A percentile compares a stretch with the other conserved stretches of the same genome.
Evolutionary conservation across 2,113 vertebrate genomes (phyloP).

Genomic region (Cephalopterus ornatus): DNA sequence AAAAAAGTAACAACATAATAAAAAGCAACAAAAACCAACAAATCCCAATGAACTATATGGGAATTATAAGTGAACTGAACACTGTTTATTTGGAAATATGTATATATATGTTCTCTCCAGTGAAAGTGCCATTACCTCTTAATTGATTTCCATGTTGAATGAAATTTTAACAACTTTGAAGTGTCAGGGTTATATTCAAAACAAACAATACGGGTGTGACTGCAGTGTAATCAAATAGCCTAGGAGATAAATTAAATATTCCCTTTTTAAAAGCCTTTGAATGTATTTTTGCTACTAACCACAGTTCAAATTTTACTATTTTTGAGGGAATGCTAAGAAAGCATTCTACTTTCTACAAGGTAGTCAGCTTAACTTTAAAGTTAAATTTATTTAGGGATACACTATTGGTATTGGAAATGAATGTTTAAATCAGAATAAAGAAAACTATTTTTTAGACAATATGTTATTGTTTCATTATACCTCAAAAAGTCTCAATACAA

Average conservation of each 20-base stretch:
- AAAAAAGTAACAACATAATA: neutral
- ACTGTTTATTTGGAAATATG: neutral
- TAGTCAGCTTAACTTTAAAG: neutral
- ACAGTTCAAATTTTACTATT: neutral
- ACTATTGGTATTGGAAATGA: neutral
- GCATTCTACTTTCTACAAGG: neutral
- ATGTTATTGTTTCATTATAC: neutral
- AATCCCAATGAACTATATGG: neutral
- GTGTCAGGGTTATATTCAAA: neutral
- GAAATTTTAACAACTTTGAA: neutral
- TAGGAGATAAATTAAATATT: neutral
- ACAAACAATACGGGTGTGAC: neutral
- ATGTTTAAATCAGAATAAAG: neutral
- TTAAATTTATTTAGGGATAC: neutral
- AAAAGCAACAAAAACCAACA: neutral
- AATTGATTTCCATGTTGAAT: neutral
- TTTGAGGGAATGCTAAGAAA: neutral
- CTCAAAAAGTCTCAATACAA: neutral
- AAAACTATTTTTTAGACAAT: neutral
- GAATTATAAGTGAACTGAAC: neutral
- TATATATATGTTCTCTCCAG: neutral
- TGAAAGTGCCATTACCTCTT: neutral
- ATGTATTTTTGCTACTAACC: neutral
- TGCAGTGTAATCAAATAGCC: neutral
- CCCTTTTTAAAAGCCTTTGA: neutral